A percentile compares a stretch with the other conserved stretches of the same genome.
These are phyloP conservation scores for Hoplostethus atlanticus DNA, from an alignment of 2,797 vertebrate genomes.

Conservation along the genomic window DNA sequence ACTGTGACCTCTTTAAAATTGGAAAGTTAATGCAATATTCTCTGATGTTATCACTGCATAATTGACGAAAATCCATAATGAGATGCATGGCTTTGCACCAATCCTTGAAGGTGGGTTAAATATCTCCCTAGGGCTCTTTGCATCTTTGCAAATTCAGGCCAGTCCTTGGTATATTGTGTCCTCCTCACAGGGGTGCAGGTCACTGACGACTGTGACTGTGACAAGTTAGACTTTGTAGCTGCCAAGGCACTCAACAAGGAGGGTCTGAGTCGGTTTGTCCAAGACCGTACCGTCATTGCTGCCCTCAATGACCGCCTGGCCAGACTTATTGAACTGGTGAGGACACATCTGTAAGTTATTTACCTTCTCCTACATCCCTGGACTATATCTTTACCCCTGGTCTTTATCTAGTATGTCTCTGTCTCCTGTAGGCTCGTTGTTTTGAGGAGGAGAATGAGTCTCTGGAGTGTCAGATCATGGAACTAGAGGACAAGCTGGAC, in stretches of 20 bases:
- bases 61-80: neutral
- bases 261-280: conserved; percentile 67
- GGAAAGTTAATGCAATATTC: neutral
- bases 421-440: conserved; percentile 69
- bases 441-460: conserved; percentile 84
- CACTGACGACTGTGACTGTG: conserved; percentile 57
- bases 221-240: conserved; percentile 77
- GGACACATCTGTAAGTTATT: conserved; percentile 32
- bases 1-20: neutral
- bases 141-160: neutral
- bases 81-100: neutral
- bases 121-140: neutral
- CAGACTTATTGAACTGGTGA: conserved; percentile 83
- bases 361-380: neutral
- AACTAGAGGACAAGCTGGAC: conserved; percentile 60
- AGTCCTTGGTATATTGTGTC: conserved; percentile 15
- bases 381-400: neutral
- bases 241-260: conserved; percentile 75
- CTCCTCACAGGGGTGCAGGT: conserved; percentile 62
- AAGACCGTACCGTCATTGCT: conserved; percentile 78
- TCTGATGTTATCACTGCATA: neutral
- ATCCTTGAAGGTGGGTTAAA: conserved; percentile 1
- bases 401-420: conserved; percentile 25
- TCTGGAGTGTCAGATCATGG: conserved; percentile 79
- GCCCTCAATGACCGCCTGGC: conserved; percentile 84